Evolutionary conservation across 1,140 invertebrate species (phyloP), one percentile per base, ranked within the genome.

Genomic region (Galleria mellonella): DNA sequence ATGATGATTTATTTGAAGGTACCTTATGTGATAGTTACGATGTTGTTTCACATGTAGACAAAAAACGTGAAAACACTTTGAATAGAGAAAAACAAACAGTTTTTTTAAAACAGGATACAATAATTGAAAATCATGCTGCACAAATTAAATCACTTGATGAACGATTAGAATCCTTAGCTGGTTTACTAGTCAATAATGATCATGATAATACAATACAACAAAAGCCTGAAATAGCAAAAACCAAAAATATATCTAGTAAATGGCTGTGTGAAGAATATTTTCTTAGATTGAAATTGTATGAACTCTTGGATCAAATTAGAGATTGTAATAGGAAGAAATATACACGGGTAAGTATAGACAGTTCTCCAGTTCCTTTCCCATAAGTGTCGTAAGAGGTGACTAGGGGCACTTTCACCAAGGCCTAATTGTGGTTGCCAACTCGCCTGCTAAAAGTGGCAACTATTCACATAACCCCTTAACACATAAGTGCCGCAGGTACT

Each of bases 201-300:
- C 47, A 70, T n/a, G 52, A 55, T 43, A 41, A 36, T 38, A 35
- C 27, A 11, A 51, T 45, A 37, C 39, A 51, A 44, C 27, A 43
- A 9, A 53, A 53, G 47, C 23, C 33, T 32, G 55, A 62, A 37
- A 53, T 30, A 41, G 30, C 43, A 43, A 70, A 62, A 53, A 38
- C 17, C 17, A 68, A 55, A 59, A 48, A 38, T 36, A 55, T 40
- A 32, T 38, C 57, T 7, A 72, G 54, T 42, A 79, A 77, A 56
- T 87, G 85, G 85, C 31, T 83, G 6, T 86, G 85, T 71, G 85
- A 87, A 50, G 74, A 83, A 47, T 86, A 84, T 52, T 86, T 74
- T 57, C 55, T 79, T 12, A 87, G 83, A 62, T 59, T 63, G 15
- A 70, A 71, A 50, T 47, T 86, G 8, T 72, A 62, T 55, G 75